phyloP scores from a whole-genome alignment of 2,113 vertebrate species.

The Tachycineta bicolor region DNA sequence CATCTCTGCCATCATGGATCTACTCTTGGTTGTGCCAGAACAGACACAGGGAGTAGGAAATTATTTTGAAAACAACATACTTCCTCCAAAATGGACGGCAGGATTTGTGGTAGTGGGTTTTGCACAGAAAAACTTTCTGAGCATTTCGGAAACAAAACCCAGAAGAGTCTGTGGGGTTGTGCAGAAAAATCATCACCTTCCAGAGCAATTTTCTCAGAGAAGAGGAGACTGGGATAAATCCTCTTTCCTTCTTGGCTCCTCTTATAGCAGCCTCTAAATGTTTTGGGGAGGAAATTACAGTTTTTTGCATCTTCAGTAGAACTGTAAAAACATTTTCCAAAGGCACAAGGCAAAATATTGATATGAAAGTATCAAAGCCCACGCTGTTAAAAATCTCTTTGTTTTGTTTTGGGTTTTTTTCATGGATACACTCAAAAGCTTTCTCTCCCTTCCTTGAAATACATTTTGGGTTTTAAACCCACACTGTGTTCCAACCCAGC shows the following conservation, averaged over 20 bases:
- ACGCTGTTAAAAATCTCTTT: rapidly evolving
- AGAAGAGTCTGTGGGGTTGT: not conserved
- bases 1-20: not conserved
- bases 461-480: not conserved
- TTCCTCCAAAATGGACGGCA: not conserved
- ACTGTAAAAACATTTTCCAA: not conserved
- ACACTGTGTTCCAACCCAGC: not conserved
- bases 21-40: not conserved
- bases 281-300: not conserved
- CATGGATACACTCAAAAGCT: not conserved
- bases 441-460: not conserved
- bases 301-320: not conserved
- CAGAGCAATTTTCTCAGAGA: not conserved
- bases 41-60: not conserved
- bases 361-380: not conserved
- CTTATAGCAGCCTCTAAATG: not conserved
- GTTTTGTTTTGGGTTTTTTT: not conserved
- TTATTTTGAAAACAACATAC: not conserved
- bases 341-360: not conserved
- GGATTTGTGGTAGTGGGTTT: not conserved
- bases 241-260: not conserved
- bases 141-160: not conserved
- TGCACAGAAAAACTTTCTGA: not conserved
- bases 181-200: not conserved
- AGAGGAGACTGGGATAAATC: not conserved